Base-by-base conservation (phyloP, 2,113 vertebrate species). In the Cyprinodon brontotheroides region DNA sequence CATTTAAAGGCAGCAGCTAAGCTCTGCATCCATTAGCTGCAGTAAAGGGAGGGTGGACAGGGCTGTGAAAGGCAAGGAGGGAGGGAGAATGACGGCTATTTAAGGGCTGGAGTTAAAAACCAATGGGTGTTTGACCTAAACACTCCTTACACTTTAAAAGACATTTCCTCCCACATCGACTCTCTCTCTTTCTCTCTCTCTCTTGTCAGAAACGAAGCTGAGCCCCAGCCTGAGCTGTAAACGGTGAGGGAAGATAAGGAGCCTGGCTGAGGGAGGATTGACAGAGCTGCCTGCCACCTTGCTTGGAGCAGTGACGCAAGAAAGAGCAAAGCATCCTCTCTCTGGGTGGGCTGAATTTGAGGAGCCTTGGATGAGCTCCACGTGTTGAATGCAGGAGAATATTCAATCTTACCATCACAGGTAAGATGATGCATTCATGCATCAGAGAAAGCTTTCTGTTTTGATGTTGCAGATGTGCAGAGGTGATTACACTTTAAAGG, bases 71-170 rank as follows among this genome's bases (percentile, higher is more conserved):
- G 14, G 50, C 50, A 57, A 3, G 40, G 4, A 75, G 66, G 84
- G 74, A 68, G 72, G 75, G 70, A 72, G 78, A 76, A 48, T 74
- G 81, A 80, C 71, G 53, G 78, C 85, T 90, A 81, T 92, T 87
- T 91, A 91, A 91, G 86, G 86, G 84, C 78, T 89, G 86, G 79
- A 79, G 88, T 88, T 74, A 85, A 84, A 85, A 85, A 86, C 86
- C 79, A 82, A 84, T 78, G 77, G 78, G 87, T 83, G 79, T 91
- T 87, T 89, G 89, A 89, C 89, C 87, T 77, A 81, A 91, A 82
- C 86, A 75, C 83, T 87, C 72, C 86, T 88, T 87, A 85, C 83
- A 81, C 82, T 91, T 91, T 87, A 82, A 86, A 87, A 91, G 82
- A 86, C 72, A 87, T 83, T 84, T 81, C 70, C 86, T 87, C 87